Conservation (phyloP, 2,113 vertebrate genomes). For the Nibea coibor region DNA sequence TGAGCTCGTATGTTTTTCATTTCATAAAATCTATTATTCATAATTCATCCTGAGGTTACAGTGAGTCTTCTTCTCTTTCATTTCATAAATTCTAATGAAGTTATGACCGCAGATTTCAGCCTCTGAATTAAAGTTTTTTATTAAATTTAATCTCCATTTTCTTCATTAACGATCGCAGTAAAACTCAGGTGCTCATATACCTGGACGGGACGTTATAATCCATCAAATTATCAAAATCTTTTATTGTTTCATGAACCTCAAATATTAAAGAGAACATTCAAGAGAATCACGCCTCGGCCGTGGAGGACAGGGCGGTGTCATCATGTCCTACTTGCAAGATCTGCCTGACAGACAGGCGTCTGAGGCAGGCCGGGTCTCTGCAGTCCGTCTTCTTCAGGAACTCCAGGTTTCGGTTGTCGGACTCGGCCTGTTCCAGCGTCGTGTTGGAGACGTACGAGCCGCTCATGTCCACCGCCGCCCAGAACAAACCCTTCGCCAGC, state of each 20-base stretch:
- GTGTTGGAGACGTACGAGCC: conserved; percentile 77
- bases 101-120: conserved; percentile 7
- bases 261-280: conserved; percentile 33
- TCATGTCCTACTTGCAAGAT: conserved; percentile 75
- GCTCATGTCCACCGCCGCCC: conserved; percentile 84
- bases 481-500: conserved; percentile 83
- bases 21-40: conserved; percentile 40
- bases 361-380: conserved; percentile 75
- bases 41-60: conserved; percentile 5
- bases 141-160: conserved; percentile 16
- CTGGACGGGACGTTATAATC: conserved; percentile 14
- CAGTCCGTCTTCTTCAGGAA: conserved; percentile 82
- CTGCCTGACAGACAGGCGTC: conserved; percentile 61
- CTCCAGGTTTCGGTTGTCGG: conserved; percentile 70
- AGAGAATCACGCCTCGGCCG: neutral
- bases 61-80: neutral
- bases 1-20: neutral
- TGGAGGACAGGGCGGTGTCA: no score
- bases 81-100: conserved; percentile 18
- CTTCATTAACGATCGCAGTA: conserved; percentile 18
- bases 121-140: neutral
- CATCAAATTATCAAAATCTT: neutral
- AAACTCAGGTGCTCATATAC: neutral
- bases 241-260: conserved; percentile 22
- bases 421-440: conserved; percentile 78